These are phyloP conservation scores for Stenchaetothrips biformis DNA, from an alignment of 2,888 invertebrate species.

Conservation along the genomic window DNA sequence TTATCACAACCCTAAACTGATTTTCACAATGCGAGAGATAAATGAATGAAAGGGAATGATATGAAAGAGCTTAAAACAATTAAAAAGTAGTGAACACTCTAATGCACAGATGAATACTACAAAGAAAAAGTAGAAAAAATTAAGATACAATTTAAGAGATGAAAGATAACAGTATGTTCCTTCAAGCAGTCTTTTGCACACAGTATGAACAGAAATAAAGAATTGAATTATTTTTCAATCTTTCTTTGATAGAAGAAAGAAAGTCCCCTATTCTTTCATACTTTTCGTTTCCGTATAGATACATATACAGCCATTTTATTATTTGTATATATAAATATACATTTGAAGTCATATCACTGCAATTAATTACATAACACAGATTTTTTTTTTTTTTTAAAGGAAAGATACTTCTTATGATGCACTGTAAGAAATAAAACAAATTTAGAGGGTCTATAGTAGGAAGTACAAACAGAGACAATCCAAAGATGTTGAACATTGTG, in stretches of 20 bases:
- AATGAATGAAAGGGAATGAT: not conserved
- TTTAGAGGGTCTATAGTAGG: not conserved
- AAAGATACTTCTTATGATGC: not conserved
- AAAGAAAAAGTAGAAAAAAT: slow-evolving; percentile 2
- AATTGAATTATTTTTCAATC: not conserved
- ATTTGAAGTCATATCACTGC: slow-evolving; percentile 21
- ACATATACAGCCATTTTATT: slow-evolving; percentile 22
- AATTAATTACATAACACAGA: slow-evolving; percentile 20
- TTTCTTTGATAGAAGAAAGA: not conserved
- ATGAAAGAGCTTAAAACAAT: slow-evolving; percentile 16
- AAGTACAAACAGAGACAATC: not conserved
- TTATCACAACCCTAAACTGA: slow-evolving; percentile 14
- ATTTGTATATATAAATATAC: slow-evolving; percentile 20
- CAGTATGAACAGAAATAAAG: slow-evolving; percentile 12
- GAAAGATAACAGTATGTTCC: slow-evolving; percentile 19
- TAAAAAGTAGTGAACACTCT: slow-evolving; percentile 3
- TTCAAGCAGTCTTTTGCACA: slow-evolving; percentile 24
- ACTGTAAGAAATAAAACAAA: not conserved
- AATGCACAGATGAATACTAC: not conserved
- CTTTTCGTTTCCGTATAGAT: slow-evolving; percentile 6
- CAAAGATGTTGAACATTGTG: too few relatives aligned
- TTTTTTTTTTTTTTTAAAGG: not conserved
- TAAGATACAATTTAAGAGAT: slow-evolving; percentile 8
- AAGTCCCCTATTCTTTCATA: not conserved
- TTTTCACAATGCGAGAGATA: not conserved